A percentile compares a stretch with the other conserved stretches of the same genome.
phyloP scores from a whole-genome alignment of 2,888 invertebrate genomes.

The Horisme vitalbata region DNA sequence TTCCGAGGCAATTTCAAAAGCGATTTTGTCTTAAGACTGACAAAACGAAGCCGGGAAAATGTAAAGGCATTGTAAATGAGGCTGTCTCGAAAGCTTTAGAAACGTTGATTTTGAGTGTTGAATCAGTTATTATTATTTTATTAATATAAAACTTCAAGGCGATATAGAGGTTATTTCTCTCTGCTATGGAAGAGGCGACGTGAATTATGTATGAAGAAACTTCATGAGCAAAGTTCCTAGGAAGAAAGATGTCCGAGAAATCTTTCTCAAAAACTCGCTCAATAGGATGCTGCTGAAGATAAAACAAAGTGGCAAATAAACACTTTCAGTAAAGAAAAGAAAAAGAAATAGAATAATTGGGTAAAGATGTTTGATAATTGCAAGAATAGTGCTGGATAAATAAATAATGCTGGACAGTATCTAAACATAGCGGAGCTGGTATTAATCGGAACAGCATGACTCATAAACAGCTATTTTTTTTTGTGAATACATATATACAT shows the following conservation, averaged over 20 bases:
- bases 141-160: conserved; percentile 3
- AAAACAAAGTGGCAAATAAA: too few species aligned
- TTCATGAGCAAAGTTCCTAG: conserved; percentile 16
- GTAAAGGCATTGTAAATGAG: conserved; percentile 11
- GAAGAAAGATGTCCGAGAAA: conserved; percentile 13
- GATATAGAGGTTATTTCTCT: conserved; percentile 1
- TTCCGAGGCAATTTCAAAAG: conserved; percentile 7
- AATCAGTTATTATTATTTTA: conserved; percentile 3
- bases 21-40: conserved; percentile 14
- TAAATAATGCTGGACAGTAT: too few species aligned
- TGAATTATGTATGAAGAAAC: conserved; percentile 24
- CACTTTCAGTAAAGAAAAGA: too few species aligned
- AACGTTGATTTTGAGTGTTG: neutral
- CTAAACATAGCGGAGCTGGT: too few species aligned
- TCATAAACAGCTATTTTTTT: too few species aligned
- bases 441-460: too few species aligned
- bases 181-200: conserved; percentile 4
- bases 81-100: conserved; percentile 2
- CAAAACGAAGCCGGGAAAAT: conserved; percentile 14
- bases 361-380: too few species aligned
- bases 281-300: too few species aligned
- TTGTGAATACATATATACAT: too few species aligned
- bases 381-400: too few species aligned
- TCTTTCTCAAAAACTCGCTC: too few species aligned
- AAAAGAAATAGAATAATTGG: too few species aligned